These are phyloP conservation scores for Larimichthys crocea DNA, from an alignment of 2,113 vertebrate species.

Conservation along the genomic window DNA sequence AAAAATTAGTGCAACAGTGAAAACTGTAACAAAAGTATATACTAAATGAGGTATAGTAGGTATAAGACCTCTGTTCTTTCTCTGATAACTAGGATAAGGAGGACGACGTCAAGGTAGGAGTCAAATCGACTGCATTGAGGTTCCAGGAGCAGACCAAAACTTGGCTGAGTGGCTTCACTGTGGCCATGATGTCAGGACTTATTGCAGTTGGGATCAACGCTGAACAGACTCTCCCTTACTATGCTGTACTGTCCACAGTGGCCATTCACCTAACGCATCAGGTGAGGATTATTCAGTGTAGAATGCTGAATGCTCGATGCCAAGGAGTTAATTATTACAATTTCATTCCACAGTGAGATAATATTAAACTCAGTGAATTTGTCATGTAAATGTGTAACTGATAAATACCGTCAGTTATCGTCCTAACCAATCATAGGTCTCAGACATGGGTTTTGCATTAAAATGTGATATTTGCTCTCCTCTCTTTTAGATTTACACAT, in stretches of 20 bases:
- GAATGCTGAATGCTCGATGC: neutral
- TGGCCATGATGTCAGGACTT: constrained; percentile 89
- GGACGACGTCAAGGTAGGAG: constrained; percentile 90
- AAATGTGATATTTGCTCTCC: neutral
- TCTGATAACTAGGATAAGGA: constrained; percentile 88
- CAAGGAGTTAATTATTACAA: neutral
- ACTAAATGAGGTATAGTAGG: neutral
- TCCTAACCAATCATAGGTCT: neutral
- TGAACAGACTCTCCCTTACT: constrained; percentile 90
- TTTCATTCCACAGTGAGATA: neutral
- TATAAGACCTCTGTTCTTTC: neutral
- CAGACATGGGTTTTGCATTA: neutral
- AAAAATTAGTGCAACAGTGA: neutral
- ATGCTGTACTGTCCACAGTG: constrained; percentile 80
- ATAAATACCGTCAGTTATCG: too few relatives aligned
- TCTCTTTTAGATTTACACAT: constrained; percentile 86
- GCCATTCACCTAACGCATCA: constrained; percentile 88
- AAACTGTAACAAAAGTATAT: neutral
- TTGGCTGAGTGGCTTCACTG: constrained; percentile 91
- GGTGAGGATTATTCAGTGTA: constrained; percentile 76
- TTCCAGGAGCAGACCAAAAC: constrained; percentile 90
- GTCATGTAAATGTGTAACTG: neutral
- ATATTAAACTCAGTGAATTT: neutral
- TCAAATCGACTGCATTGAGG: constrained; percentile 92
- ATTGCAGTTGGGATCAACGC: constrained; percentile 85